A percentile compares a stretch with the other conserved stretches of the same genome.
Evolutionary conservation across 2,113 vertebrate genomes (phyloP).

Genomic region (Lampris megalopsis): DNA sequence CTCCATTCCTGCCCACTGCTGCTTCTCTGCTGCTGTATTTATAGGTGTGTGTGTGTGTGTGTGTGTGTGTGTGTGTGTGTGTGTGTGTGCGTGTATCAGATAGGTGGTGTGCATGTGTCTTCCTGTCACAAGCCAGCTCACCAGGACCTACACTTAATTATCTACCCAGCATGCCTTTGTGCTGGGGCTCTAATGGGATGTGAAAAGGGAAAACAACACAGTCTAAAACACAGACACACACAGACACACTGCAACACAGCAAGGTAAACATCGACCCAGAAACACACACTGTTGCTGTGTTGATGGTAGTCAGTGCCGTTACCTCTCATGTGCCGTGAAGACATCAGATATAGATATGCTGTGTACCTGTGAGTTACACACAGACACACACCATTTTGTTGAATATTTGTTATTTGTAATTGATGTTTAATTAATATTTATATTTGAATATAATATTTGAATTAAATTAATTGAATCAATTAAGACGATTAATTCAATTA

Average conservation of each 20-base stretch:
- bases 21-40: conserved; percentile 9
- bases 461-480: too few relatives aligned
- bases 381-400: too few relatives aligned
- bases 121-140: conserved; percentile 62
- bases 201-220: conserved; percentile 63
- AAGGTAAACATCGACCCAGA: conserved; percentile 50
- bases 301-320: too few relatives aligned
- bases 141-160: conserved; percentile 70
- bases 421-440: too few relatives aligned
- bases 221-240: conserved; percentile 51
- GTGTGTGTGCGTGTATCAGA: conserved; percentile 8
- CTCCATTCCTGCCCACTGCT: conserved; percentile 38
- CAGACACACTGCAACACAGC: conserved; percentile 55
- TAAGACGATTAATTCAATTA: too few relatives aligned
- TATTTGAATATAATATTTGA: too few relatives aligned
- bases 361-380: too few relatives aligned
- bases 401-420: too few relatives aligned
- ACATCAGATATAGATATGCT: too few relatives aligned
- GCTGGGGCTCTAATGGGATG: conserved; percentile 73
- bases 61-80: conserved; percentile 31
- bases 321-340: too few relatives aligned
- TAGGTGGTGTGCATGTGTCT: conserved; percentile 33
- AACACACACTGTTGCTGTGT: conserved; percentile 35
- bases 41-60: conserved; percentile 37
- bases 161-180: conserved; percentile 69